phyloP scores from a whole-genome alignment of 2,113 vertebrate genomes.

The Catagonus wagneri region DNA sequence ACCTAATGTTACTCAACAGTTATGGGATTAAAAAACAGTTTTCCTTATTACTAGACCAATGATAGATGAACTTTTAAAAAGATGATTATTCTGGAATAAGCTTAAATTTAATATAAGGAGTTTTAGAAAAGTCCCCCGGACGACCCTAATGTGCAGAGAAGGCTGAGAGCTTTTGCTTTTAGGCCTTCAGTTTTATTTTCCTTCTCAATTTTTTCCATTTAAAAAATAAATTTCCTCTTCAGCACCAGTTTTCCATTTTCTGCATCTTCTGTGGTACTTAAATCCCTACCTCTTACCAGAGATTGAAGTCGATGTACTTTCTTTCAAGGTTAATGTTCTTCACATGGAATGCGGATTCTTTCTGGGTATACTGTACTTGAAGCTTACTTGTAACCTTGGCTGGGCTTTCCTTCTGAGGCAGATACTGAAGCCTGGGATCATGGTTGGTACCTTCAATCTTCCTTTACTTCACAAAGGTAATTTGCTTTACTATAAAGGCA shows the following conservation, averaged over 20 bases:
- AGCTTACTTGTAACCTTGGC: background rate
- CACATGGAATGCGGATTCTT: background rate
- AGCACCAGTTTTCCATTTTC: background rate
- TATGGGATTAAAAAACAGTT: background rate
- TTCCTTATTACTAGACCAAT: background rate
- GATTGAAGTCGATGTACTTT: background rate
- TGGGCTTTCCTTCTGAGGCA: background rate
- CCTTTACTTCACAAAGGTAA: background rate
- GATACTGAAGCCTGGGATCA: background rate
- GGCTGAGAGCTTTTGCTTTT: background rate
- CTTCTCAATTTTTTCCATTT: background rate
- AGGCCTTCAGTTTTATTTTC: background rate
- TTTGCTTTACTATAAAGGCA: background rate
- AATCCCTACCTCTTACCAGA: background rate
- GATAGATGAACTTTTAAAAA: background rate
- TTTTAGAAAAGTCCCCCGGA: background rate
- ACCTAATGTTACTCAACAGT: background rate
- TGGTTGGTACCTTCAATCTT: background rate
- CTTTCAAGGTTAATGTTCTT: background rate
- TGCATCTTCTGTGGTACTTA: too few species aligned
- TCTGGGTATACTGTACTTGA: background rate
- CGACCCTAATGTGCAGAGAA: background rate
- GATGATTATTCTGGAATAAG: background rate
- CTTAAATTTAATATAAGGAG: background rate
- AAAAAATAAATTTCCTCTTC: background rate